A percentile compares a stretch with the other conserved stretches of the same genome.
phyloP scores from a whole-genome alignment of 2,113 vertebrate genomes.

The Ascaphus truei region DNA sequence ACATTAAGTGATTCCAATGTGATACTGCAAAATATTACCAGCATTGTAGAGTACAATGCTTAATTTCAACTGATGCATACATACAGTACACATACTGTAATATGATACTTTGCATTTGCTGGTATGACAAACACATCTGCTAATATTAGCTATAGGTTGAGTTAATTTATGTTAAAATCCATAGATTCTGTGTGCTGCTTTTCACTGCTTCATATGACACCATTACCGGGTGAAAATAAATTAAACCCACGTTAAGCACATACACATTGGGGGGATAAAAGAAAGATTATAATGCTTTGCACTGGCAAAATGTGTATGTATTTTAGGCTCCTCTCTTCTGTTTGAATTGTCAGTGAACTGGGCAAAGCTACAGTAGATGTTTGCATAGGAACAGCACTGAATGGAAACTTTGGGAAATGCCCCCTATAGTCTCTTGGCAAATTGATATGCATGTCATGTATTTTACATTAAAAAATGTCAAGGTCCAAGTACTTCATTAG shows the following conservation, averaged over 20 bases:
- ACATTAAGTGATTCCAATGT: conserved; percentile 2
- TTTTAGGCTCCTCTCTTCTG: not conserved
- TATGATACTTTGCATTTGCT: conserved; percentile 7
- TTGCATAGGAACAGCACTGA: too few species aligned
- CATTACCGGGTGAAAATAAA: conserved; percentile 28
- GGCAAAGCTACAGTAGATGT: too few species aligned
- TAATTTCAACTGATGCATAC: conserved; percentile 18
- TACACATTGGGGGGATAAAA: conserved; percentile 6
- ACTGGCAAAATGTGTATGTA: conserved; percentile 1
- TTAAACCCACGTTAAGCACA: conserved; percentile 24
- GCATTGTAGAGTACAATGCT: conserved; percentile 5
- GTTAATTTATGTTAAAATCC: conserved; percentile 12
- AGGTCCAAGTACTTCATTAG: too few species aligned
- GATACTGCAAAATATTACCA: not conserved
- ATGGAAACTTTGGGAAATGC: too few species aligned
- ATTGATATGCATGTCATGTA: too few species aligned
- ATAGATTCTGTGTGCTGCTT: conserved; percentile 6
- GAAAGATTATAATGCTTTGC: conserved; percentile 7
- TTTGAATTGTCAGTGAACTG: conserved; percentile 6
- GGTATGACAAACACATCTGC: conserved; percentile 22
- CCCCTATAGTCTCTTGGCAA: too few species aligned
- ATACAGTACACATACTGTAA: conserved; percentile 20
- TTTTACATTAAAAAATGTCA: too few species aligned
- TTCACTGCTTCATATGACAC: conserved; percentile 17
- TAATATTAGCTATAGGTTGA: conserved; percentile 25